Conservation (phyloP, 2,113 vertebrate species). For the Cebidichthys violaceus region DNA sequence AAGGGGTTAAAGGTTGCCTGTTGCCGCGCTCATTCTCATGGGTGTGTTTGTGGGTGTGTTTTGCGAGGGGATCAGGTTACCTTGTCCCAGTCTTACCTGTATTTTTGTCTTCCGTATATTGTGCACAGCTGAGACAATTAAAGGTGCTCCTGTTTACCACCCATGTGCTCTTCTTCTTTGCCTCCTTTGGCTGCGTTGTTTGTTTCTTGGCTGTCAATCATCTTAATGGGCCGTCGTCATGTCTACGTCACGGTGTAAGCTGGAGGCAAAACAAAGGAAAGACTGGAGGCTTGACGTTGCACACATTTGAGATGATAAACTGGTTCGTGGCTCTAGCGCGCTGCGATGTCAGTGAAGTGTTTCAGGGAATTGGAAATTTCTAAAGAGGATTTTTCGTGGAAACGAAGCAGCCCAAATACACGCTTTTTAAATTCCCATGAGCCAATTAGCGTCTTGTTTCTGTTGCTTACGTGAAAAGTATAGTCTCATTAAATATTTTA, state of each 20-base stretch:
- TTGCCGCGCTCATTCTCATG: conserved; percentile 19
- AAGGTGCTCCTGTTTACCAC: neutral
- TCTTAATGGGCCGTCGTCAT: neutral
- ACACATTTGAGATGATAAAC: neutral
- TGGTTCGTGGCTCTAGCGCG: too few relatives aligned
- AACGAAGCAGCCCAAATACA: neutral
- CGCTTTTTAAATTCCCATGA: neutral
- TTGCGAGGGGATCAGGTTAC: neutral
- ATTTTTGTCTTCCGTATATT: neutral
- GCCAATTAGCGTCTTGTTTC: neutral
- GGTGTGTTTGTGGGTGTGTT: neutral
- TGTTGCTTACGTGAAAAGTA: neutral
- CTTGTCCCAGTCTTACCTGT: neutral
- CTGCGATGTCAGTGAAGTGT: neutral
- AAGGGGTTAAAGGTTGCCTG: neutral
- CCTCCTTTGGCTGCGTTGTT: neutral
- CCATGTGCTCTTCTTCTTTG: neutral
- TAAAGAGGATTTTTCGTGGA: neutral
- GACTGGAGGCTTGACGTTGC: neutral
- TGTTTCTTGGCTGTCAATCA: neutral
- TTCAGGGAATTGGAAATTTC: neutral
- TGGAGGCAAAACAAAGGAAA: neutral
- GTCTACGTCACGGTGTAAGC: neutral
- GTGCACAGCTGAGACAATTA: neutral
- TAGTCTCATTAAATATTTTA: neutral